Evolutionary conservation across 2,888 invertebrate species (phyloP).

Genomic region (Andrena trimmerana): DNA sequence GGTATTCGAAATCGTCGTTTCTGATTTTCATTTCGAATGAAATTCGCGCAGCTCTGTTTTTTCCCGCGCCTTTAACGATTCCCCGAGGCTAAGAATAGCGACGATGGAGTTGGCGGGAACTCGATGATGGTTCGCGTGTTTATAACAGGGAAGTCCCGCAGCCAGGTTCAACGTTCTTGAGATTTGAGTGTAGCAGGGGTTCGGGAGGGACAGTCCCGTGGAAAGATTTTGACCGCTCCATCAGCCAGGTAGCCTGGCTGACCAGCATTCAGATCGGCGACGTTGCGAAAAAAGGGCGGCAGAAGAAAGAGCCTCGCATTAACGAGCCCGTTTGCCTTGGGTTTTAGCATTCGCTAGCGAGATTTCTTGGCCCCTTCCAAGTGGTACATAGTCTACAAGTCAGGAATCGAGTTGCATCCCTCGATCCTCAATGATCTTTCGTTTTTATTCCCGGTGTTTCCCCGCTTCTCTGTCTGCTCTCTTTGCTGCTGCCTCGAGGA

Average conservation of each 20-base stretch:
- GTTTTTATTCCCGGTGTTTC: neutral
- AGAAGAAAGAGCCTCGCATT: conserved; percentile 14
- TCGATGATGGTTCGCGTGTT: neutral
- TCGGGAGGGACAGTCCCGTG: neutral
- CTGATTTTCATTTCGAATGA: too few relatives aligned
- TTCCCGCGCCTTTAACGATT: too few relatives aligned
- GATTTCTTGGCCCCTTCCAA: conserved; percentile 8
- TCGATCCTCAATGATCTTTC: neutral
- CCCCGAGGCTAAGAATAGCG: too few relatives aligned
- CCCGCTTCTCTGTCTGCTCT: neutral
- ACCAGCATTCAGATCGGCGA: neutral
- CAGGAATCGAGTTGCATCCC: conserved; percentile 14
- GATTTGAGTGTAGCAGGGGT: neutral
- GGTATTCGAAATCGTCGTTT: too few relatives aligned
- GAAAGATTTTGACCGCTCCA: neutral
- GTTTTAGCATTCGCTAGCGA: neutral
- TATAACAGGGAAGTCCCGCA: neutral
- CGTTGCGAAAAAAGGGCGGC: neutral
- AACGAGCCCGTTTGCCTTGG: conserved; percentile 74
- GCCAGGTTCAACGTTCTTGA: neutral
- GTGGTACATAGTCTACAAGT: neutral
- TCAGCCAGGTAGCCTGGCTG: neutral
- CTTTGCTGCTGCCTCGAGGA: neutral
- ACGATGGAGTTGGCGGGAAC: neutral
- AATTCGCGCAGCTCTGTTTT: too few relatives aligned